Evolutionary conservation across 2,797 vertebrate species (phyloP), one percentile per base, ranked within the genome.

Genomic region (Cryptoprocta ferox): DNA sequence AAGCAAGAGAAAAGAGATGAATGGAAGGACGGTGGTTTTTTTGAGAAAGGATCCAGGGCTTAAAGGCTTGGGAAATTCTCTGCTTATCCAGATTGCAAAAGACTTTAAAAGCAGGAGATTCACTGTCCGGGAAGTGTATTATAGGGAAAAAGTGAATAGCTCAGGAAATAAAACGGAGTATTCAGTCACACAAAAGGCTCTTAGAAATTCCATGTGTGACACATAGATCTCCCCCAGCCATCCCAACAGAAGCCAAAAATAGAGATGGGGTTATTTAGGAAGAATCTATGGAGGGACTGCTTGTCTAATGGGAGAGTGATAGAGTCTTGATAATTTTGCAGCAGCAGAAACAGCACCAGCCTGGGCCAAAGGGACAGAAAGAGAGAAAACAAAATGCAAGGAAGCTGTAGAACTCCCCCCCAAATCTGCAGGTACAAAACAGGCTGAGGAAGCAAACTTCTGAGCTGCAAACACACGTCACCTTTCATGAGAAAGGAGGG

Each of bases 301-400:
- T 93, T 59, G 26, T 81, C 26, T 73, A 37, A 59, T 26, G 45
- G 26, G 19, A 63, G 32, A 86, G 80, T 14, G 39, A 42, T 37
- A 75, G 45, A 50, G 48, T 66, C 37, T 66, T 92, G 39, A 28
- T 48, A 10, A 80, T 63, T 85, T 85, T 66, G 48, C 56, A 39
- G 19, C 73, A 75, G 65, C 26, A 94, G 56, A 86, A 93, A 73
- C 21, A 75, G 56, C 35, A 28, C 82, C 48, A 61, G n/a, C 6
- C 42, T 81, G 66, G 30, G 48, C 39, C 39, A 50, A 76, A 70
- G 76, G 61, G 13, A 91, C 61, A 87, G 39, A 87, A 59, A 80
- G 30, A 87, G 66, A 80, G 30, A 66, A 48, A 81, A 68, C 28
- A 61, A 76, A 94, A 91, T 85, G 50, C 59, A 96, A 86, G 81